Evolutionary conservation across 2,113 vertebrate genomes (phyloP), one percentile per base, ranked within the genome.

Genomic region (Epinephelus moara): DNA sequence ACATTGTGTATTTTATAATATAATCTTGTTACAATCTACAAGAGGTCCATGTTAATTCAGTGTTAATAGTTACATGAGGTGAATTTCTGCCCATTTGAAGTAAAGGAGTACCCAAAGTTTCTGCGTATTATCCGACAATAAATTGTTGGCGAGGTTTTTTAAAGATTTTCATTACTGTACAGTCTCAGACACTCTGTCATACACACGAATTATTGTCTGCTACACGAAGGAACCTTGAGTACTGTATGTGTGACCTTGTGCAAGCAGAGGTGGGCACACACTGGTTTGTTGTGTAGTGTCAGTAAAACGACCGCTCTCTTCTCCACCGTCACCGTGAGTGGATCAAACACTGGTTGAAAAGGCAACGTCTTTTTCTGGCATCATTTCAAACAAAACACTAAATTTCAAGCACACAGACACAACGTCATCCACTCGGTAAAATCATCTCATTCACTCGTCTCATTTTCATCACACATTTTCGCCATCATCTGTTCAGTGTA

Each of bases 11-110:
- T 83, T 62, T 74, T 75, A 85, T 87, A 73, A 61, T 77, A 75
- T 88, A 68, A 73, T 75, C 66, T 69, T 80, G 60, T 90, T 88
- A 91, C 78, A 87, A 2, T 85, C 68, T 91, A 85, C 73, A 87
- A 50, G 55, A 91, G 72, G 85, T 89, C 81, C 82, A 70, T 78
- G 67, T 90, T 77, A 85, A 59, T 78, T 55, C 55, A 70, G 27
- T 77, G 64, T 81, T 72, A 70, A 75, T 69, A 64, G 67, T 77
- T 71, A 84, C 37, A 76, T 40, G n/a, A 77, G 40, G 66, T 81
- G 75, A 59, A 33, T 69, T 76, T 82, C 70, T 85, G 75, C 27
- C 55, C 49, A 68, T 62, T 62, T 57, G 8, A 83, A 33, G 27
- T 69, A n/a, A n/a, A 40, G 11, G 1, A 61, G 42, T 70, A 76